Evolutionary conservation across 2,797 vertebrate genomes (phyloP).

Genomic region (Halcyon leucocephala): DNA sequence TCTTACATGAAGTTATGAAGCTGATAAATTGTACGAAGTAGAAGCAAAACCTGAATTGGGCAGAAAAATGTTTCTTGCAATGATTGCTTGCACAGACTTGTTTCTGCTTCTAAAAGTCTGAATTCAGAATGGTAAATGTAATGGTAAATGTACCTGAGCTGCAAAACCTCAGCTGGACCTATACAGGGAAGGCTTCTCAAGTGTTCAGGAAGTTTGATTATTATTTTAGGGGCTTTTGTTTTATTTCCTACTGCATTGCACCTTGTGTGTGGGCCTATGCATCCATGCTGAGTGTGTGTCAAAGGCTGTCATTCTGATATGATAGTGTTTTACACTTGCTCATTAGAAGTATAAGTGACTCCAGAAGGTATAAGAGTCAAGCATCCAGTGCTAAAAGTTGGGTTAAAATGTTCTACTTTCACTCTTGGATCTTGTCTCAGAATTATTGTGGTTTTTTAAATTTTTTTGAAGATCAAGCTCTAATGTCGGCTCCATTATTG

Average conservation of each 20-base stretch:
- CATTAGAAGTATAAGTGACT: conserved; percentile 24
- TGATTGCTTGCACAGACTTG: not conserved
- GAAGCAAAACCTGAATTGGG: not conserved
- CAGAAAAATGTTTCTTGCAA: conserved; percentile 24
- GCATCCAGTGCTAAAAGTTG: not conserved
- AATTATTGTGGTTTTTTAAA: not conserved
- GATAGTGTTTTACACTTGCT: not conserved
- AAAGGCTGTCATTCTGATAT: conserved; percentile 40
- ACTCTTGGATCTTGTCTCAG: not conserved
- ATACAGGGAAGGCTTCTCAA: not conserved
- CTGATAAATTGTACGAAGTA: not conserved
- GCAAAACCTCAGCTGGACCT: not conserved
- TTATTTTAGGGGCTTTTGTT: not conserved
- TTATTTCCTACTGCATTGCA: not conserved
- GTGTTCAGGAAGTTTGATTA: not conserved
- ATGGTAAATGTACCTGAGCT: not conserved
- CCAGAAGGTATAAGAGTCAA: conserved; percentile 10
- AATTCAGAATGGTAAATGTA: not conserved
- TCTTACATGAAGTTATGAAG: conserved; percentile 11
- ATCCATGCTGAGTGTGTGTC: conserved; percentile 15
- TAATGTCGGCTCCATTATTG: not conserved
- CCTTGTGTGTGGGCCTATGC: conserved; percentile 27
- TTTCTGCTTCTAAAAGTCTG: not conserved
- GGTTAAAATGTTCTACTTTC: not conserved
- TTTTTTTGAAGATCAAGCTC: not conserved